Conservation (phyloP, 1,140 invertebrate genomes). For the Drosophila sulfurigaster region DNA sequence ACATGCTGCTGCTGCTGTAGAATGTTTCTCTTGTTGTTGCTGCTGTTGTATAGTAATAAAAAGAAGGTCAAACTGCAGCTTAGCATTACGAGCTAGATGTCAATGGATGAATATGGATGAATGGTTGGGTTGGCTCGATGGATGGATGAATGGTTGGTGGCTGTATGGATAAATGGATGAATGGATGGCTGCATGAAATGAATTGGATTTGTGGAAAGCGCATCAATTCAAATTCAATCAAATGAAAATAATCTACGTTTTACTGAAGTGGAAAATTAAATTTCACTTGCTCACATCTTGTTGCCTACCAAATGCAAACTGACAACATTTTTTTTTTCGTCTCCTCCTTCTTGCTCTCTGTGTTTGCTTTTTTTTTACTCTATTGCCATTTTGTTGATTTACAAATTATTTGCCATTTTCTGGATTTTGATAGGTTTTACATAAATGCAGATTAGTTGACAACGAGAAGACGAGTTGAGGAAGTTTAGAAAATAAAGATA, state of each 20-base stretch:
- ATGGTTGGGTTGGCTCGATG: constrained; percentile 4
- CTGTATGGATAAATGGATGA: constrained; percentile 23
- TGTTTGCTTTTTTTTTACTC: too few relatives aligned
- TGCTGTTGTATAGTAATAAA: neutral
- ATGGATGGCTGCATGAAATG: constrained; percentile 16
- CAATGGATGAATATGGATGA: constrained; percentile 19
- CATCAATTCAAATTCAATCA: constrained; percentile 63
- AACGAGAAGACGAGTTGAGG: neutral
- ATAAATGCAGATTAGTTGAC: neutral
- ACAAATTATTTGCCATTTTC: constrained; percentile 5
- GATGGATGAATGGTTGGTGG: constrained; percentile 10
- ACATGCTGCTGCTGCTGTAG: neutral
- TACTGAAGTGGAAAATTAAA: constrained; percentile 42
- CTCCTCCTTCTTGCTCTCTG: neutral
- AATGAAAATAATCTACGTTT: constrained; percentile 53
- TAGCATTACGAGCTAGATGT: constrained; percentile 10
- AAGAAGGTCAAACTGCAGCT: constrained; percentile 67
- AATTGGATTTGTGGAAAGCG: constrained; percentile 40
- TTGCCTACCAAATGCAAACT: constrained; percentile 33
- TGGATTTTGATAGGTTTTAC: neutral
- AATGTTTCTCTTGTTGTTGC: constrained; percentile 4
- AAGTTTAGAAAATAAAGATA: neutral
- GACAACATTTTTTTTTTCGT: constrained; percentile 12
- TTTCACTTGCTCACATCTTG: constrained; percentile 21
- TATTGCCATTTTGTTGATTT: neutral